Evolutionary conservation across 2,113 vertebrate species (phyloP).

Genomic region (Corythoichthys intestinalis): DNA sequence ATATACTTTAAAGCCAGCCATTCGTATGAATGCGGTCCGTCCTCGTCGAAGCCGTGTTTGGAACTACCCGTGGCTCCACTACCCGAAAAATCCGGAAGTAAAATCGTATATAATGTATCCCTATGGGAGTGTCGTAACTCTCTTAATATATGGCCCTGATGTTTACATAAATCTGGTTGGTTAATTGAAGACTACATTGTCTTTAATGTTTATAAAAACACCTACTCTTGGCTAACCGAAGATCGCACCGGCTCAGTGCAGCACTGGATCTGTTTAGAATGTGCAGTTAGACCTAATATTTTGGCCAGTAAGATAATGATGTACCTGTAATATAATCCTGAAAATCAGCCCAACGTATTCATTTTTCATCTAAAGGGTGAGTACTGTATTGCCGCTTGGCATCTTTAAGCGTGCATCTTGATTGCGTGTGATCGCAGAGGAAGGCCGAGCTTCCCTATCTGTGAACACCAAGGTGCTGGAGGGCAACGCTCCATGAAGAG

Average conservation of each 20-base stretch:
- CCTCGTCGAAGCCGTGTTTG: too few relatives aligned
- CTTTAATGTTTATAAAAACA: too few relatives aligned
- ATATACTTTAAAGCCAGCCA: too few relatives aligned
- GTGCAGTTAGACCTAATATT: background rate
- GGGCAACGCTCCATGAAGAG: slow-evolving; percentile 41
- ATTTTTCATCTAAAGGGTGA: slow-evolving; percentile 38
- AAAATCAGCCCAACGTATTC: slow-evolving; percentile 12
- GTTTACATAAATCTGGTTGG: too few relatives aligned
- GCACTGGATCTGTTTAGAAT: background rate
- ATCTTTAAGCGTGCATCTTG: slow-evolving; percentile 31
- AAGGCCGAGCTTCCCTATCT: slow-evolving; percentile 37
- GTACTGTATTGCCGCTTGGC: slow-evolving; percentile 15
- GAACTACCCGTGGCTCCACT: too few relatives aligned
- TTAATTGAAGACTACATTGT: too few relatives aligned
- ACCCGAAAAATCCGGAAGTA: too few relatives aligned
- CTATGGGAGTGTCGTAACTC: too few relatives aligned
- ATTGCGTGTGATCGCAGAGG: slow-evolving; percentile 47
- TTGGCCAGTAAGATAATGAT: slow-evolving; percentile 29
- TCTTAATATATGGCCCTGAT: too few relatives aligned
- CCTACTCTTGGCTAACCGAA: background rate
- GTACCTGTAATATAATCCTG: slow-evolving; percentile 29
- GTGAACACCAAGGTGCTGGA: slow-evolving; percentile 43
- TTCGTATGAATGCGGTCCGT: too few relatives aligned
- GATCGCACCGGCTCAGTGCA: background rate
- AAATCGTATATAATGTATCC: too few relatives aligned